Evolutionary conservation across 2,113 vertebrate species (phyloP), one percentile per base, ranked within the genome.

Genomic region (Terrapene triunguis): DNA sequence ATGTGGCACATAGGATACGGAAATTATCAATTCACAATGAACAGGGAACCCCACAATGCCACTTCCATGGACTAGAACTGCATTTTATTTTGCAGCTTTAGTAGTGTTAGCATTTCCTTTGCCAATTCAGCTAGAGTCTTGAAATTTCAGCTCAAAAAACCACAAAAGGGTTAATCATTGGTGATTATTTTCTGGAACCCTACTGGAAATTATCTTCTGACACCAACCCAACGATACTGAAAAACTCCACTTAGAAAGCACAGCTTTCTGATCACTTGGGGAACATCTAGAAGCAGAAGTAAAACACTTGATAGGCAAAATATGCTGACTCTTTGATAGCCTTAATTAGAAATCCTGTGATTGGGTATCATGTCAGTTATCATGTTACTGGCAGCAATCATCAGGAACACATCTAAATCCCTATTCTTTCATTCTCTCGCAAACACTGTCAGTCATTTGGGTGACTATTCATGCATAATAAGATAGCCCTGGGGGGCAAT

Each of bases 331-430:
- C 93, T 96, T 96, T 97, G 85, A 97, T 98, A 93, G 85, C 48
- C 85, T 90, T 97, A 94, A 97, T 97, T 97, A 97, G 96, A 94
- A 97, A 95, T 95, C 83, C 54, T 94, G 47, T 97, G 95, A 96
- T 95, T 96, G 80, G 79, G 44, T 90, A 97, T 95, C 84, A 51
- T 93, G 89, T 94, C 89, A 96, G 88, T 96, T 97, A 93, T 82
- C 94, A 93, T 3, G 25, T 97, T 94, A 87, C 72, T 97, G 94
- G 87, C 94, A 96, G n/a, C 3, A 7, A 44, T 97, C 22, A 21
- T 22, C 78, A 76, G 80, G 90, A 98, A 96, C 90, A 94, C 54
- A 96, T 93, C 93, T 92, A 96, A 97, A 95, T 91, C 27, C 62
- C 80, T 82, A 82, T 93, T 96, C 85, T 96, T 96, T 92, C 76